Evolutionary conservation across 35 echinoderm and acorn worm genomes (phyloP).

Genomic region (Heliocidaris erythrogramma): DNA sequence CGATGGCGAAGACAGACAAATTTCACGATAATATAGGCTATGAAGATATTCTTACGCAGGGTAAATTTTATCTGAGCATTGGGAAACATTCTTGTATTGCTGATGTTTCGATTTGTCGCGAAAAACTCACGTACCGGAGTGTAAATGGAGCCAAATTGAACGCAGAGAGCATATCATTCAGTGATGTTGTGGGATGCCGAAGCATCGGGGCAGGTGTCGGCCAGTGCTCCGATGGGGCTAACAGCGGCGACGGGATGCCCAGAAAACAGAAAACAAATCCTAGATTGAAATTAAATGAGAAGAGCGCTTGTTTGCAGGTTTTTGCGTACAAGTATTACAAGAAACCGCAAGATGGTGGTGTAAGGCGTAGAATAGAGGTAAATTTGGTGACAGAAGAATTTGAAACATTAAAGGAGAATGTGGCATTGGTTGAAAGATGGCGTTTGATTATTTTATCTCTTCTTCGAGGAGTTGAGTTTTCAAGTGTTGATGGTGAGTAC

Average conservation of each 20-base stretch:
- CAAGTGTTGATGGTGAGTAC: not conserved
- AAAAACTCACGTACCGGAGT: not conserved
- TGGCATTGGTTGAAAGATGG: not conserved
- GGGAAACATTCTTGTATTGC: not conserved
- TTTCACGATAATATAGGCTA: not conserved
- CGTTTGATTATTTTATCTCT: not conserved
- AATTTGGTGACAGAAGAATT: not conserved
- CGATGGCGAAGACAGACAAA: not conserved
- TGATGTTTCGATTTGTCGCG: not conserved
- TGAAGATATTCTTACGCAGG: not conserved
- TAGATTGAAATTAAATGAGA: not conserved
- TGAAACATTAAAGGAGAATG: not conserved
- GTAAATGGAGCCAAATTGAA: constrained; percentile 4
- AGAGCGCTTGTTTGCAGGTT: not conserved
- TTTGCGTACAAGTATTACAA: constrained; percentile 22
- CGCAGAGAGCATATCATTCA: not conserved
- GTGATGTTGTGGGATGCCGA: not conserved
- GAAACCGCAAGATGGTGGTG: not conserved
- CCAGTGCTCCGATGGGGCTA: not conserved
- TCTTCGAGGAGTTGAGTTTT: not conserved
- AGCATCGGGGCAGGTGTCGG: not conserved
- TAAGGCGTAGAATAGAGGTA: not conserved
- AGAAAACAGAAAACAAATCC: not conserved
- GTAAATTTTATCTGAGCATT: not conserved
- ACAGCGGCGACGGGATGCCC: not conserved